phyloP scores from a whole-genome alignment of 2,888 invertebrate genomes.

The Callimorpha dominula region DNA sequence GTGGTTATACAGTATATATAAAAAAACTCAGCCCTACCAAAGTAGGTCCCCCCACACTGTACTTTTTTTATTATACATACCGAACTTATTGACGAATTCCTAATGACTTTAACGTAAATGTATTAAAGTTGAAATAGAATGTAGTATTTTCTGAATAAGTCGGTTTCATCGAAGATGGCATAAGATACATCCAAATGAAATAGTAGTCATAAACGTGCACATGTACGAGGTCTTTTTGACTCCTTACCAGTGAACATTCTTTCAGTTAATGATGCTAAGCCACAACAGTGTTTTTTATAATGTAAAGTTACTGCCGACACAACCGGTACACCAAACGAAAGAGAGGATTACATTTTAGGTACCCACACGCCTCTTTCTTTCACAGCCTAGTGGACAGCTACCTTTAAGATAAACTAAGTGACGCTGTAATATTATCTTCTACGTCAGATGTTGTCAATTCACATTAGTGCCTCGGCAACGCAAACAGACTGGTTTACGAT shows the following conservation, averaged over 20 bases:
- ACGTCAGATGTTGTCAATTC: slow-evolving; percentile 43
- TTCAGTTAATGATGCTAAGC: background rate
- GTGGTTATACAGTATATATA: too few relatives aligned
- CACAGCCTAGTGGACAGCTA: background rate
- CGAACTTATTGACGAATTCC: too few relatives aligned
- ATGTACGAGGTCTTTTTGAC: background rate
- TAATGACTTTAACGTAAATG: too few relatives aligned
- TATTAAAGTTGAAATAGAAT: too few relatives aligned
- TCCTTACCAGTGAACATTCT: background rate
- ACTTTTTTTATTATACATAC: too few relatives aligned
- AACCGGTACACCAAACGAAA: background rate
- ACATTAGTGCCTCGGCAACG: slow-evolving; percentile 31
- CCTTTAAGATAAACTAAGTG: slow-evolving; percentile 33
- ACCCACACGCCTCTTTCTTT: background rate
- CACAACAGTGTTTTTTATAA: too few relatives aligned
- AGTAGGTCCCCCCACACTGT: too few relatives aligned
- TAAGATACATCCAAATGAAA: too few relatives aligned
- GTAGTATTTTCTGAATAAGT: too few relatives aligned
- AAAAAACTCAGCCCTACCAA: too few relatives aligned
- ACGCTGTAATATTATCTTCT: slow-evolving; percentile 28
- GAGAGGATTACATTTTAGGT: background rate
- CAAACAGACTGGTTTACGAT: slow-evolving; percentile 21
- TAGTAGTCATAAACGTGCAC: background rate
- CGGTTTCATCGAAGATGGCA: too few relatives aligned
- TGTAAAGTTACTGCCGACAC: too few relatives aligned